phyloP scores from a whole-genome alignment of 2,113 vertebrate species.

The Rynchops niger region DNA sequence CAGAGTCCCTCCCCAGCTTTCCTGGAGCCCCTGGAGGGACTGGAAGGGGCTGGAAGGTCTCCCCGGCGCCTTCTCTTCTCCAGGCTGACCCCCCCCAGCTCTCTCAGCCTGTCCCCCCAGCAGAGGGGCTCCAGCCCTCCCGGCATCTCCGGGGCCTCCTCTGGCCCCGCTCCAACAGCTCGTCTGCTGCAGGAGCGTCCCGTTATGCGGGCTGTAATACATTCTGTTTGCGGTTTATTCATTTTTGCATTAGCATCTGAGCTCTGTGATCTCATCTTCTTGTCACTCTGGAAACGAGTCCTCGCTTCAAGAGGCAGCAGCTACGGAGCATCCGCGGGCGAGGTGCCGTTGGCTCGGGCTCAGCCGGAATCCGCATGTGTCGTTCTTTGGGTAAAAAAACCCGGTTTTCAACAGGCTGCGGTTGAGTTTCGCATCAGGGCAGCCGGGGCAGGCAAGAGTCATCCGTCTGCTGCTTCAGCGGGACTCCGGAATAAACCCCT shows the following conservation, averaged over 20 bases:
- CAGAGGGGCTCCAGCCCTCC: too few relatives aligned
- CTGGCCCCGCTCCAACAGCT: not conserved
- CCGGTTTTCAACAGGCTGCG: not conserved
- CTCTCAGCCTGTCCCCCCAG: too few relatives aligned
- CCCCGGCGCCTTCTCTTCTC: too few relatives aligned
- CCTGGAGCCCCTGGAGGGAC: too few relatives aligned
- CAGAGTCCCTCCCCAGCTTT: too few relatives aligned
- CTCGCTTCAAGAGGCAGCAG: not conserved
- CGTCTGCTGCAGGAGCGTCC: not conserved
- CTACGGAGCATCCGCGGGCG: not conserved
- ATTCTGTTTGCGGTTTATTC: not conserved
- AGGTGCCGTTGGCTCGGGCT: rapidly evolving
- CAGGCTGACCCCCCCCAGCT: not conserved
- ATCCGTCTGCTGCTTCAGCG: not conserved
- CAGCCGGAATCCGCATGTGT: rapidly evolving
- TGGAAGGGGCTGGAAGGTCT: too few relatives aligned
- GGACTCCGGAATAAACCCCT: not conserved
- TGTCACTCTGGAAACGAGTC: not conserved
- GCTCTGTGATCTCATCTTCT: not conserved
- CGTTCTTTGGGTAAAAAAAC: not conserved
- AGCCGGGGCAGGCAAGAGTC: too few relatives aligned
- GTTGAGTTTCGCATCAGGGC: not conserved
- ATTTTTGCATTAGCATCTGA: not conserved
- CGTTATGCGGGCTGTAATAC: rapidly evolving
- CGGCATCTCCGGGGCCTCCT: too few relatives aligned